Evolutionary conservation across 2,113 vertebrate genomes (phyloP), one percentile per base, ranked within the genome.

Genomic region (Prunella fulvescens): DNA sequence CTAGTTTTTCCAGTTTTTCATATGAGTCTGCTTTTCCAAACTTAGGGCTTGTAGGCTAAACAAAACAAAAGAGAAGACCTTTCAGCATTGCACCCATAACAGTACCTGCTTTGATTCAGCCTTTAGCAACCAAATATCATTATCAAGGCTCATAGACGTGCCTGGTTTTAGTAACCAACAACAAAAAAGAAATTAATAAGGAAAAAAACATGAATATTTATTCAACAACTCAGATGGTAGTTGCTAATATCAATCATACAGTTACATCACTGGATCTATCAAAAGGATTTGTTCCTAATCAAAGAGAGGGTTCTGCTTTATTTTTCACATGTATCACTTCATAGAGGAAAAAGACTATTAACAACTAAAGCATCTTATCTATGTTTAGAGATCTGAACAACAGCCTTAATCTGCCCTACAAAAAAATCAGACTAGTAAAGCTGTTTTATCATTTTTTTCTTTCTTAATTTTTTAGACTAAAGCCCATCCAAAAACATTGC

Each of bases 11-110:
- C 95, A 99, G 98, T 97, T 99, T 99, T 96, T 99, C 99, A 28
- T 99, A 99, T 3, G 99, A 99, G 92, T 99, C 99, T 65, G 99
- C 99, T 96, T 99, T 99, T 94, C 99, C 99, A 98, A 99, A 99
- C 97, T 99, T 99, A 70, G 99, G 99, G 96, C 99, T 99, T 53
- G 99, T 99, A 25, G 99, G 99, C 99, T 99, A 96, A 91, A 97
- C 18, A 85, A 86, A 97, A 88, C 77, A 56, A 94, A n/a, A 48
- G 40, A 64, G 4, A 77, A 35, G 37, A 83, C 14, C 6, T 86
- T 88, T 96, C 54, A 96, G 78, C 40, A 90, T 64, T 71, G 57
- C 40, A 92, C 25, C 22, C 7, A 1, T n/a, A 87, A 67, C 4
- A 77, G 79, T 45, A 76, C 74, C 20, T 57, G 53, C 33, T 73